Conservation (phyloP, 2,888 invertebrate genomes). For the Cerceris rybyensis region DNA sequence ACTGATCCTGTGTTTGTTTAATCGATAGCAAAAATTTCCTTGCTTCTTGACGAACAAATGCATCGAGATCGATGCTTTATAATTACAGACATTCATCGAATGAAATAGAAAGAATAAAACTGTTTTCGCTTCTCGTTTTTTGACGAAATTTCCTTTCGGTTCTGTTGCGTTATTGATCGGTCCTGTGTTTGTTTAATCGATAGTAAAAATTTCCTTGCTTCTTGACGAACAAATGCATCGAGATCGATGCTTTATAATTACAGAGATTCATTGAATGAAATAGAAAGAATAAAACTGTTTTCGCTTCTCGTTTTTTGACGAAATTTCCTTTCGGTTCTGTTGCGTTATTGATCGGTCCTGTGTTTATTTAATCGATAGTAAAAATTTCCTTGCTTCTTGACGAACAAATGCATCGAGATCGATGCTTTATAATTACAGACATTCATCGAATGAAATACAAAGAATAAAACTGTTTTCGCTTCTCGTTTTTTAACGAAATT, state of each 20-base stretch:
- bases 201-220: not conserved
- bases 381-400: too few relatives aligned
- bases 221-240: too few relatives aligned
- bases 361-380: not conserved
- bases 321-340: conserved; percentile 27
- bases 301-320: conserved; percentile 30
- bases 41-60: too few relatives aligned
- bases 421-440: too few relatives aligned
- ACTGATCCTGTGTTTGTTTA: conserved; percentile 25
- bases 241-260: too few relatives aligned
- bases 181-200: conserved; percentile 16
- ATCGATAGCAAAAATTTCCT: not conserved
- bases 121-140: conserved; percentile 27
- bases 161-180: conserved; percentile 14
- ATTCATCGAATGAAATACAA: not conserved
- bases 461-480: conserved; percentile 16
- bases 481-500: conserved; percentile 37
- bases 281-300: conserved; percentile 12
- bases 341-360: conserved; percentile 26
- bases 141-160: conserved; percentile 42
- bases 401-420: too few relatives aligned
- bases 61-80: too few relatives aligned
- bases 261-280: too few relatives aligned
- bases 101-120: too few relatives aligned
- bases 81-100: too few relatives aligned